Evolutionary conservation across 64 coral and sea anemone species (phyloP), one percentile per base, ranked within the genome.

Genomic region (Actinia tenebrosa): DNA sequence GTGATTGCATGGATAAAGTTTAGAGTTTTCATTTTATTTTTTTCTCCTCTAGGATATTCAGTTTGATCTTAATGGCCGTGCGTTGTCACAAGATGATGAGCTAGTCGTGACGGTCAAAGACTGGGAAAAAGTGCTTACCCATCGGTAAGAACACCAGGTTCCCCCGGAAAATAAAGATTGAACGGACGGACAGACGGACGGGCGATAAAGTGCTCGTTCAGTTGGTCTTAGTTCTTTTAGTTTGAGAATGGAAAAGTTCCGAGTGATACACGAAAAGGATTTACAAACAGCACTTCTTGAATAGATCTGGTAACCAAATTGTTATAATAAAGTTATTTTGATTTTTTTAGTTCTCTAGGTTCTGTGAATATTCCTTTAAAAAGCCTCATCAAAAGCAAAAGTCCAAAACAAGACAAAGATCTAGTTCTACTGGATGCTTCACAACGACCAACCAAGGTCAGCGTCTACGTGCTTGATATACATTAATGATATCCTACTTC

Each of bases 21-120:
- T 61, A 19, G 0, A 16, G 18, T 16, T 77, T 13, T 77, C 18
- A 30, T 77, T 77, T 26, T 77, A 13, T 26, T 27, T 25, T 37
- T 18, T 59, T 37, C 83, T 22, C 22, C 62, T 87, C 3, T 52
- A 92, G 90, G 90, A 92, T 17, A 47, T 92, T 2, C 77, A 87
- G 71, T 92, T 86, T 47, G 86, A 92, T 60, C 85, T 92, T 42
- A 66, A 86, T 25, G 90, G 90, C 18, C 61, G 86, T 26, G 77
- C 90, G 17, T 83, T 92, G 85, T 58, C 78, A 37, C 60, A 77
- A 42, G 86, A 92, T 46, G 90, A 92, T 63, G 86, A 56, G 46
- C 78, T 92, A 7, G 42, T 77, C 0, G 47, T 92, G 16, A 42
- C 72, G 52, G 75, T 92, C 17, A 92, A 87, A 27, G 90, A 92